Evolutionary conservation across 1,140 invertebrate genomes (phyloP).

Genomic region (Neuroterus valhalla): DNA sequence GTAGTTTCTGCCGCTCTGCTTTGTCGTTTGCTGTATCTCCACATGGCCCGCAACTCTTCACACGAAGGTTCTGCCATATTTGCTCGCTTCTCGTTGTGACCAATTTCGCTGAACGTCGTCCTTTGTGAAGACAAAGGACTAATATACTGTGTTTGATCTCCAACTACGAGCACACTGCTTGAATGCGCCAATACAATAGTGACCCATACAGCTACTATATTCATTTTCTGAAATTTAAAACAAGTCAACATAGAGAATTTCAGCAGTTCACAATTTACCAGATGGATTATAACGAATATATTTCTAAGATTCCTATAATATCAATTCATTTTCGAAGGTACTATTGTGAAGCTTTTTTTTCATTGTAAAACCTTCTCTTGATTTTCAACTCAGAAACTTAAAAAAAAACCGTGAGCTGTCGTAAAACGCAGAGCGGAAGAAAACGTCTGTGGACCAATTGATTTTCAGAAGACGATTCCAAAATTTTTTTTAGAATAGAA

Average conservation of each 20-base stretch:
- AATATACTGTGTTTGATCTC: slow-evolving; percentile 56
- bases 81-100: slow-evolving; percentile 46
- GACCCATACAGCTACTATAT: slow-evolving; percentile 62
- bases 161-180: slow-evolving; percentile 57
- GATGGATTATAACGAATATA: too few relatives aligned
- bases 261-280: too few relatives aligned
- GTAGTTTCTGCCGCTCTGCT: slow-evolving; percentile 89
- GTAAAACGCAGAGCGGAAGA: too few relatives aligned
- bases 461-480: too few relatives aligned
- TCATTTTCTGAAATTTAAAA: slow-evolving; percentile 62
- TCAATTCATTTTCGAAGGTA: too few relatives aligned
- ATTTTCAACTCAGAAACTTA: too few relatives aligned
- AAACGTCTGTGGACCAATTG: too few relatives aligned
- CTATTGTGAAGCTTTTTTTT: too few relatives aligned
- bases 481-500: too few relatives aligned
- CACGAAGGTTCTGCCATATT: slow-evolving; percentile 83
- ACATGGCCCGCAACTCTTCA: slow-evolving; percentile 91
- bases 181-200: slow-evolving; percentile 61
- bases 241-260: not conserved
- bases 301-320: too few relatives aligned
- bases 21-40: slow-evolving; percentile 92
- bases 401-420: too few relatives aligned
- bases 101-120: slow-evolving; percentile 52
- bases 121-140: slow-evolving; percentile 57
- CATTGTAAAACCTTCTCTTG: too few relatives aligned